These are phyloP conservation scores for Cyphomyrus discorhynchus DNA, from an alignment of 2,113 vertebrate genomes.

Conservation along the genomic window DNA sequence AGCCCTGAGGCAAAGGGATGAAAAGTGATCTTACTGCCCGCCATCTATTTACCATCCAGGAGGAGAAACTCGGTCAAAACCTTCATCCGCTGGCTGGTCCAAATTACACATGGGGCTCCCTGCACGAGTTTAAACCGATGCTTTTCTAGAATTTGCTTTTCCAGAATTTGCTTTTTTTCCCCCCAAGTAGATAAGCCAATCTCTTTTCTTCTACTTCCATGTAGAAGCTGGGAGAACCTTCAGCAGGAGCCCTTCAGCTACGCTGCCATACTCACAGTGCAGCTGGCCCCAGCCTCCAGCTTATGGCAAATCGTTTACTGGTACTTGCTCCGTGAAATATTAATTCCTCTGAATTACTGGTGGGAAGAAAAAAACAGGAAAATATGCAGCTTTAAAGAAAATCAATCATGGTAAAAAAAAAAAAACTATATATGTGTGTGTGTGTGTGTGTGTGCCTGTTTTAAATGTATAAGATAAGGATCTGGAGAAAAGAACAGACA, in stretches of 20 bases:
- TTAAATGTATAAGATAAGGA: not conserved
- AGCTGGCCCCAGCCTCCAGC: no score
- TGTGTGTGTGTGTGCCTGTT: not conserved
- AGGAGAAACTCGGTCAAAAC: not conserved
- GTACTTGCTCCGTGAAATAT: not conserved
- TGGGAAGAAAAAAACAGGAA: not conserved
- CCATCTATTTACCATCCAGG: not conserved
- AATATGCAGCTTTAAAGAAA: not conserved
- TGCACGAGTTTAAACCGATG: not conserved
- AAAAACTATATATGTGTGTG: not conserved
- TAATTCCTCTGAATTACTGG: not conserved
- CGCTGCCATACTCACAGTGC: not conserved
- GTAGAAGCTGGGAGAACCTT: not conserved
- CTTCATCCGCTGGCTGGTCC: not conserved
- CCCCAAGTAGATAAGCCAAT: not conserved
- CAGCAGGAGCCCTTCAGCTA: not conserved
- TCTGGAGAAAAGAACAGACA: not conserved
- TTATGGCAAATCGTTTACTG: not conserved
- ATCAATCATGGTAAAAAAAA: not conserved
- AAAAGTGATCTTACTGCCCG: not conserved
- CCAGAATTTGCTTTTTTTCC: not conserved
- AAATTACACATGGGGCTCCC: not conserved
- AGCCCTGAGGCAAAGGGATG: not conserved
- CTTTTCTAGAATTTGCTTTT: not conserved
- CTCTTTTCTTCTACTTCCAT: not conserved